phyloP scores from a whole-genome alignment of 2,888 invertebrate genomes.

The Timema cristinae region DNA sequence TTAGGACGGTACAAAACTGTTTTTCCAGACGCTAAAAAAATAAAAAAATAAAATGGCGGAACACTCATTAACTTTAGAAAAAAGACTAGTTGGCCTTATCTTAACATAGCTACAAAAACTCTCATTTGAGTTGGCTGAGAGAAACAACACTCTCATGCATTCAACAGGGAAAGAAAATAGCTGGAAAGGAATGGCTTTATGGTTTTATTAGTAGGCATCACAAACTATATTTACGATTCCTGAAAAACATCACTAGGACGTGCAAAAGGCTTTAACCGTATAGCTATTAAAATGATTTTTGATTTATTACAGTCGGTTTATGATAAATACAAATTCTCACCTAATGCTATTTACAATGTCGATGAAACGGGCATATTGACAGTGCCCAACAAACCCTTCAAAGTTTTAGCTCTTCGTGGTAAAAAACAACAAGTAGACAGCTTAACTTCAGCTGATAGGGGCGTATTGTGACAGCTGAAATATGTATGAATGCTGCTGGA shows the following conservation, averaged over 20 bases:
- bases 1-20: not conserved
- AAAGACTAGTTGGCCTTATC: not conserved
- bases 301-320: not conserved
- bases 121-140: not conserved
- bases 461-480: constrained; percentile 37
- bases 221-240: no score
- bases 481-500: constrained; percentile 33
- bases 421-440: constrained; percentile 39
- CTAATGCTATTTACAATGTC: constrained; percentile 39
- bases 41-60: not conserved
- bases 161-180: constrained; percentile 9
- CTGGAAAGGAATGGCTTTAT: constrained; percentile 2
- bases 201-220: constrained; percentile 2
- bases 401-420: constrained; percentile 37
- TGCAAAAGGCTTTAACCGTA: constrained; percentile 29
- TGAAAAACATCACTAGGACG: constrained; percentile 11
- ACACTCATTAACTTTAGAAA: not conserved
- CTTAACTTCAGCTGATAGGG: constrained; percentile 40
- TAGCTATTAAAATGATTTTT: constrained; percentile 29
- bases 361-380: constrained; percentile 41
- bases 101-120: not conserved
- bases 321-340: constrained; percentile 29
- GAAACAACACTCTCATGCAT: not conserved
- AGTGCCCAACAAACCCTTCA: constrained; percentile 37
- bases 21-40: not conserved